Percentiles rank a stretch among this genome's conserved stretches.
Conservation (phyloP, 2,888 invertebrate genomes). For the Pilophorus perplexus region DNA sequence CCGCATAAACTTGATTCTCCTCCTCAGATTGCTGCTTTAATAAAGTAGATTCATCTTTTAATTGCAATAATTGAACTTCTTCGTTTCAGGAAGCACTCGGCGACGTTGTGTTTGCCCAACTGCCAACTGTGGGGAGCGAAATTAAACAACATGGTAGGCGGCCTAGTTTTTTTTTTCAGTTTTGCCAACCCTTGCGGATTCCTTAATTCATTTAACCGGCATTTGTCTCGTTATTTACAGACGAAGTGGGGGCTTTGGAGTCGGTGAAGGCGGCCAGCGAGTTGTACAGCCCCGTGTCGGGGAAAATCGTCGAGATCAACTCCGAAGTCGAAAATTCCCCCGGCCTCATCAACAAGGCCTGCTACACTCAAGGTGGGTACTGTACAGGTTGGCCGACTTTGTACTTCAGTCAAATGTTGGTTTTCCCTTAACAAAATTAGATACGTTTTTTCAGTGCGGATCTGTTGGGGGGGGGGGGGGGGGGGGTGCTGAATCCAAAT, state of each 20-base stretch:
- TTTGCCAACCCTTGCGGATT: not conserved
- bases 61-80: not conserved
- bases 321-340: constrained; percentile 76
- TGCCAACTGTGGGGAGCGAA: constrained; percentile 76
- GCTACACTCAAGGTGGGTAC: constrained; percentile 76
- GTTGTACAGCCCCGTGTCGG: constrained; percentile 86
- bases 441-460: too few species aligned
- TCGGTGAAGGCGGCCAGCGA: constrained; percentile 99
- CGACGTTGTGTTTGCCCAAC: constrained; percentile 93
- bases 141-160: constrained; percentile 65
- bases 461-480: too few species aligned
- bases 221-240: too few species aligned
- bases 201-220: too few species aligned
- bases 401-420: not conserved
- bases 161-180: not conserved
- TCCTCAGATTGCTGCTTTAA: not conserved
- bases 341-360: constrained; percentile 82
- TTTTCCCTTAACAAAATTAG: not conserved
- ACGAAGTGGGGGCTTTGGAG: constrained; percentile 94
- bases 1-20: too few species aligned
- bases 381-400: not conserved
- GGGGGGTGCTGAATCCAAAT: too few species aligned
- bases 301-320: constrained; percentile 83
- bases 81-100: constrained; percentile 79
- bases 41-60: not conserved